phyloP scores from a whole-genome alignment of 2,797 vertebrate species.

The Urophycis tenuis region DNA sequence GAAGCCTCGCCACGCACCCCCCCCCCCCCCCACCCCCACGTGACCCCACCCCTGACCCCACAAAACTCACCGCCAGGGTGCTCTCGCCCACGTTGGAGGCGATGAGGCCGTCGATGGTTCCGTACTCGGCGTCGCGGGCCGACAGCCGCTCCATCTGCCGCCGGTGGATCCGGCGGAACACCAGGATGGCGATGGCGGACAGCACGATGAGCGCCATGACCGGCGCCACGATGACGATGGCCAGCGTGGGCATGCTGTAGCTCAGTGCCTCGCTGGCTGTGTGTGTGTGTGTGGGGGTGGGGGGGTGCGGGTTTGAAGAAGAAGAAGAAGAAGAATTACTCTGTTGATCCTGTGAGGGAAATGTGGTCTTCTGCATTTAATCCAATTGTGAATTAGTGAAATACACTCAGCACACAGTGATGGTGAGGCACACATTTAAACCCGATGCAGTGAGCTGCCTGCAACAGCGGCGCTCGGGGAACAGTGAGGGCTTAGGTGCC shows the following conservation, averaged over 20 bases:
- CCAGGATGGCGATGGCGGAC: conserved; percentile 77
- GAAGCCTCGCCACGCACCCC: too few relatives aligned
- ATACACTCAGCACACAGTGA: too few relatives aligned
- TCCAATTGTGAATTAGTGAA: too few relatives aligned
- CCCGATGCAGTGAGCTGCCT: too few relatives aligned
- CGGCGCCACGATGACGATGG: conserved; percentile 78
- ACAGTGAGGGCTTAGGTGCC: too few relatives aligned
- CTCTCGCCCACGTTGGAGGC: conserved; percentile 97
- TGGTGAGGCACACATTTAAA: conserved; percentile 9
- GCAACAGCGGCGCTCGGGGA: too few relatives aligned
- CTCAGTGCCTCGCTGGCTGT: conserved; percentile 70
- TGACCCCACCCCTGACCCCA: neutral
- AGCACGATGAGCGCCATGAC: conserved; percentile 81
- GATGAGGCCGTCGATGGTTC: conserved; percentile 94
- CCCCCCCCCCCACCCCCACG: too few relatives aligned
- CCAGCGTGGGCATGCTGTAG: conserved; percentile 82
- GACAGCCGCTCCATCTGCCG: conserved; percentile 89
- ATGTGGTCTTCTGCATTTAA: too few relatives aligned
- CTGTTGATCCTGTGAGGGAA: too few relatives aligned
- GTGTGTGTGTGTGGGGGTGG: too few relatives aligned
- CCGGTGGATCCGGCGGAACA: conserved; percentile 83
- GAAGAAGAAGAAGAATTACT: too few relatives aligned
- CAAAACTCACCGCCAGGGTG: conserved; percentile 88
- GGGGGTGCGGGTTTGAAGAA: conserved; percentile 8
- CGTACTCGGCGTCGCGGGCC: conserved; percentile 88